phyloP scores from a whole-genome alignment of 1,140 invertebrate genomes.

The Heterodera carotae region DNA sequence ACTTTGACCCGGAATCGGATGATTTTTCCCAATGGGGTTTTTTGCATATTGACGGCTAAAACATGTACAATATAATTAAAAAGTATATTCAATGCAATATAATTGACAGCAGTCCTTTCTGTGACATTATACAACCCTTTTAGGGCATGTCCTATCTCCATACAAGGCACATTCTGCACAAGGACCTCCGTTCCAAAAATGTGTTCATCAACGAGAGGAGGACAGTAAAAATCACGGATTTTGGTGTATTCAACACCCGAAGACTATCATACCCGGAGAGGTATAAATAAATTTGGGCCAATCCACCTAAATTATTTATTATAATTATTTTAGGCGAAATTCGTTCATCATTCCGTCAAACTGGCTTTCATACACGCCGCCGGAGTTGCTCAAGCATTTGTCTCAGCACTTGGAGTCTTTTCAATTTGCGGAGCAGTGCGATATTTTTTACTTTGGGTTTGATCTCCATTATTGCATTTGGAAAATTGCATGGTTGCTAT shows the following conservation, averaged over 20 bases:
- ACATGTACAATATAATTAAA: no score
- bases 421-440: slow-evolving; percentile 85
- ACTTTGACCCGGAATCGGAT: no score
- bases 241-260: slow-evolving; percentile 94
- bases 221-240: slow-evolving; percentile 96
- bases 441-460: slow-evolving; percentile 96
- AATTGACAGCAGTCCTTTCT: no score
- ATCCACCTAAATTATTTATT: slow-evolving; percentile 12
- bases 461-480: no score
- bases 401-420: slow-evolving; percentile 79
- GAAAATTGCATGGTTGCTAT: no score
- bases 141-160: slow-evolving; percentile 98
- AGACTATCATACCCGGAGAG: slow-evolving; percentile 71
- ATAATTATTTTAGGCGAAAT: slow-evolving; percentile 40
- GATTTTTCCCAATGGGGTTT: no score
- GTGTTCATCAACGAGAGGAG: slow-evolving; percentile 92
- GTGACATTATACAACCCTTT: no score
- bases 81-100: neutral
- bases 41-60: no score
- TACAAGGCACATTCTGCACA: slow-evolving; percentile 93
- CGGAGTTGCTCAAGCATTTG: slow-evolving; percentile 80
- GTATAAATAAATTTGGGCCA: no score
- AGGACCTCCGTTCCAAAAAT: slow-evolving; percentile 97
- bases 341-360: slow-evolving; percentile 86
- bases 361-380: slow-evolving; percentile 95